phyloP scores from a whole-genome alignment of 2,797 vertebrate species.

The Mormyrus hasselquistii region DNA sequence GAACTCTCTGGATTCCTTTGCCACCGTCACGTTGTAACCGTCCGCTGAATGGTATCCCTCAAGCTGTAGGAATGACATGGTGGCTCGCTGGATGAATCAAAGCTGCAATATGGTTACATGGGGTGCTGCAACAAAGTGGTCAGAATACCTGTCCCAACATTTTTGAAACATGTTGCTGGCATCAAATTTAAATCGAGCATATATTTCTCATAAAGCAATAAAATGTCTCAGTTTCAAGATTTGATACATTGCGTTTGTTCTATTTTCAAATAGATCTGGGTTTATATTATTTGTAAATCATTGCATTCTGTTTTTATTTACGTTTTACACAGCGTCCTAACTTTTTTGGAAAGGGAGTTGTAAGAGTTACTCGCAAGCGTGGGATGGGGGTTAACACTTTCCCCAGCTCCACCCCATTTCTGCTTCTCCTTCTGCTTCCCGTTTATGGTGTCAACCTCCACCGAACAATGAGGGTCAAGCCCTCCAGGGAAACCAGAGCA shows the following conservation, averaged over 20 bases:
- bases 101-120: neutral
- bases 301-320: neutral
- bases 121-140: neutral
- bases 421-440: neutral
- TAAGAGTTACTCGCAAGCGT: neutral
- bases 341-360: neutral
- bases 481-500: neutral
- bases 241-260: neutral
- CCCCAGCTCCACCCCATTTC: neutral
- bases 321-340: neutral
- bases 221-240: neutral
- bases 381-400: neutral
- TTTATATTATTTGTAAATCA: neutral
- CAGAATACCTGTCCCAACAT: neutral
- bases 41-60: slow-evolving; percentile 24
- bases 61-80: neutral
- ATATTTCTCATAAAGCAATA: neutral
- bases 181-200: neutral
- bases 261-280: neutral
- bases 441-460: neutral
- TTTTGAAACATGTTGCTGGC: neutral
- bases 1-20: slow-evolving; percentile 56
- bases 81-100: neutral
- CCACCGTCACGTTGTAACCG: slow-evolving; percentile 50
- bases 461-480: neutral